phyloP scores from a whole-genome alignment of 2,888 invertebrate genomes.

The Tetragonisca angustula region DNA sequence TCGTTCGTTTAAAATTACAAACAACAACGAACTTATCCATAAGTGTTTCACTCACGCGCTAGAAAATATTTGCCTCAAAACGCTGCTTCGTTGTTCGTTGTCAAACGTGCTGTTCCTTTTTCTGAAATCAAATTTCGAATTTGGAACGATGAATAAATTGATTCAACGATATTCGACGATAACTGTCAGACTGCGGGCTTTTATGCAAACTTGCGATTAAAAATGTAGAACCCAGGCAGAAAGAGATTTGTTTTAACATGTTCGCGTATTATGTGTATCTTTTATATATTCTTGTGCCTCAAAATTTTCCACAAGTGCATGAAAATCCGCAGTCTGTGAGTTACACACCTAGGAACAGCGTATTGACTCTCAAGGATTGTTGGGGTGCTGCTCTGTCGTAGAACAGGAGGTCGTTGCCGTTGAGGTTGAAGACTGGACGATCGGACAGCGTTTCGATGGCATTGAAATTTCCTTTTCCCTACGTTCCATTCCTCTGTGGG shows the following conservation, averaged over 20 bases:
- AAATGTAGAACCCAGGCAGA: no score
- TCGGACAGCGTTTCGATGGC: conserved; percentile 75
- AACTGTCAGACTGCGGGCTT: no score
- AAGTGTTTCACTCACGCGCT: conserved; percentile 64
- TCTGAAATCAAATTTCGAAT: conserved; percentile 53
- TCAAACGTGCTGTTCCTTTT: conserved; percentile 78
- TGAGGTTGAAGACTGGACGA: conserved; percentile 81
- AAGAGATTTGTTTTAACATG: no score
- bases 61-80: conserved; percentile 79
- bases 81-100: conserved; percentile 70
- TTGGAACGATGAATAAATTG: neutral
- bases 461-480: conserved; percentile 73
- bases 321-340: no score
- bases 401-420: conserved; percentile 82
- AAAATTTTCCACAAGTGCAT: no score
- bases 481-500: conserved; percentile 86
- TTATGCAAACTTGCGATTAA: no score
- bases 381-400: conserved; percentile 85
- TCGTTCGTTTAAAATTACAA: neutral
- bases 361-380: conserved; percentile 78
- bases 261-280: no score
- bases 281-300: no score
- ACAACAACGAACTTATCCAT: neutral
- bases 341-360: conserved; percentile 60
- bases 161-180: neutral